Conservation (phyloP, 2,888 invertebrate species). For the Baccha elongata region DNA sequence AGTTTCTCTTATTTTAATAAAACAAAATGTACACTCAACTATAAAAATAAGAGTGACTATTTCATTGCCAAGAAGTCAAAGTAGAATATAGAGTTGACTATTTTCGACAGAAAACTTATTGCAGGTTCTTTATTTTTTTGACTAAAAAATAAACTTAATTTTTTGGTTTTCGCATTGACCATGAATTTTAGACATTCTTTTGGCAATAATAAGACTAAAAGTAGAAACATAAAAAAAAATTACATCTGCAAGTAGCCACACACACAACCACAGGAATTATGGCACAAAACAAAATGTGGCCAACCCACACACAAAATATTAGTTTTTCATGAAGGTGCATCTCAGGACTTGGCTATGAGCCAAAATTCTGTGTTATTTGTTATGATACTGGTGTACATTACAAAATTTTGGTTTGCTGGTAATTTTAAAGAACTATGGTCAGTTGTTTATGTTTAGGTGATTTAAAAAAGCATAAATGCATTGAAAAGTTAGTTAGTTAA, state of each 20-base stretch:
- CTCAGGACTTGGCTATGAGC: conserved; percentile 32
- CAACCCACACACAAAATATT: conserved; percentile 1
- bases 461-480: no score
- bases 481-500: no score
- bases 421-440: not conserved
- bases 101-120: conserved; percentile 21
- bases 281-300: conserved; percentile 20
- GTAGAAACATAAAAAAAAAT: not conserved
- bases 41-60: not conserved
- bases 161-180: conserved; percentile 50
- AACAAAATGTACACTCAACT: conserved; percentile 1
- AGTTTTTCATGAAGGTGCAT: conserved; percentile 16
- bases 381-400: conserved; percentile 2
- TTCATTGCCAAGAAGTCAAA: not conserved
- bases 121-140: conserved; percentile 31
- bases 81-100: not conserved
- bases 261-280: conserved; percentile 24
- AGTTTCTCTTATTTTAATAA: conserved; percentile 1
- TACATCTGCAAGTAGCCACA: conserved; percentile 26
- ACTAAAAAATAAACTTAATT: conserved; percentile 1
- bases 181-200: conserved; percentile 35
- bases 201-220: conserved; percentile 3
- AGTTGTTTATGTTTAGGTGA: not conserved
- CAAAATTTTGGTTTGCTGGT: not conserved
- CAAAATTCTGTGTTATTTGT: not conserved